Base-by-base conservation (phyloP, 2,888 invertebrate genomes). In the Parochlus steinenii region DNA sequence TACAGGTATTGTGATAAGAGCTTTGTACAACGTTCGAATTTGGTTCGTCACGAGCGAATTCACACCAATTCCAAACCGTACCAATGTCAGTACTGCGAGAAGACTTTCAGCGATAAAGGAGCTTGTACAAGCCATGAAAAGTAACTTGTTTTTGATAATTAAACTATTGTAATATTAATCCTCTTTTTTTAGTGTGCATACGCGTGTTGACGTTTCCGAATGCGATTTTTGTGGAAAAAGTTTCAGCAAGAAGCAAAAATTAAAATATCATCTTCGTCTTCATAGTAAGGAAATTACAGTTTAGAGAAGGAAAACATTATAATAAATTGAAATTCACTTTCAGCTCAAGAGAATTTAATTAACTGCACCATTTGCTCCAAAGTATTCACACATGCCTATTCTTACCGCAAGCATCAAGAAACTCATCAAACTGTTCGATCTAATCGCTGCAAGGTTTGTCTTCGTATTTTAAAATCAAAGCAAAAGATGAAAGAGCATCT, bases 21-120 rank as follows among this genome's bases (percentile, higher is more conserved):
- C 8, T 69, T 69, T 56, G 68, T 68, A 22, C 69, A 69, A 46
- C 62, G 66, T 27, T 67, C 65, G 39, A 68, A 69, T 55, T 62
- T 69, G 58, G 47, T 66, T 35, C 60, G 68, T 0, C 68, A 69
- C 51, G 63, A 67, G 45, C 58, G 69, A 0, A 55, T 65, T 0
- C 69, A 69, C 48, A 67, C 68, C 1, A 67, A 68, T 41, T 66
- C 66, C 47, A 55, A 67, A 31, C 69, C 69, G 5, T 69, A 67
- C 51, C 50, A 60, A 17, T 70, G 69, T 45, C 51, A 56, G 22
- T 61, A 62, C 46, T 70, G 69, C 41, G 54, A 58, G 0, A 56
- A 67, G 20, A 58, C 59, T 30, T 69, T 69, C 51, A 58, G 65
- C 11, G 69, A 70, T 44, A 67, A 67, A 50, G 69, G 69, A 24